Evolutionary conservation across 2,888 invertebrate genomes (phyloP).

Genomic region (Pammene fasciana): DNA sequence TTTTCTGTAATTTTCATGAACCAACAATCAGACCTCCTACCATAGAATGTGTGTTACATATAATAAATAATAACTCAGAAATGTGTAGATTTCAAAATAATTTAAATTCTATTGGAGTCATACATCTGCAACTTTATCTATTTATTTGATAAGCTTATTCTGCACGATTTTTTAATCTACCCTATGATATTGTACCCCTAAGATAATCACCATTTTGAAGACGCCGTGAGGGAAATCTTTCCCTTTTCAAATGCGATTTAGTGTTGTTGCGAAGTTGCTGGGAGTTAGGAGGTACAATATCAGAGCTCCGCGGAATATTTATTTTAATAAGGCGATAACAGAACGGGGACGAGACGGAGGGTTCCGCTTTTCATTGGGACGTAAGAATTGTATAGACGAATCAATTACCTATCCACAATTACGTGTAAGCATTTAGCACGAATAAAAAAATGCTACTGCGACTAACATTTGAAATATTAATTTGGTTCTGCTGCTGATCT

Average conservation of each 20-base stretch:
- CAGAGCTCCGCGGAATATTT: conserved; percentile 59
- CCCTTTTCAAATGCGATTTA: conserved; percentile 52
- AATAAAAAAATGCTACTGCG: too few species aligned
- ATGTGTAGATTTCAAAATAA: too few species aligned
- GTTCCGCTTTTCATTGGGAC: conserved; percentile 43
- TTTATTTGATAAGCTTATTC: too few species aligned
- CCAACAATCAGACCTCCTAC: too few species aligned
- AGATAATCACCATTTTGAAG: conserved; percentile 47
- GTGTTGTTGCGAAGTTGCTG: conserved; percentile 48
- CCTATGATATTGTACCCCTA: conserved; percentile 6
- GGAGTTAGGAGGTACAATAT: conserved; percentile 52
- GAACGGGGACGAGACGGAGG: conserved; percentile 47
- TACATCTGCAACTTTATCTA: too few species aligned
- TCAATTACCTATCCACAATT: not conserved
- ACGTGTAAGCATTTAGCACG: too few species aligned
- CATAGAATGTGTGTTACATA: too few species aligned
- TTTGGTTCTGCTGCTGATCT: too few species aligned
- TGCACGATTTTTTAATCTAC: not conserved
- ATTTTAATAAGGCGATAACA: conserved; percentile 66
- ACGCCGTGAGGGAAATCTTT: conserved; percentile 49
- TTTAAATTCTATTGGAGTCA: too few species aligned
- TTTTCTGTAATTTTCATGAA: too few species aligned
- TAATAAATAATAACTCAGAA: too few species aligned
- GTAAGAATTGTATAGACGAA: conserved; percentile 45
- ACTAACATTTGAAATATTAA: too few species aligned